Evolutionary conservation across 2,797 vertebrate genomes (phyloP).

Genomic region (Malacoctenus gilli): DNA sequence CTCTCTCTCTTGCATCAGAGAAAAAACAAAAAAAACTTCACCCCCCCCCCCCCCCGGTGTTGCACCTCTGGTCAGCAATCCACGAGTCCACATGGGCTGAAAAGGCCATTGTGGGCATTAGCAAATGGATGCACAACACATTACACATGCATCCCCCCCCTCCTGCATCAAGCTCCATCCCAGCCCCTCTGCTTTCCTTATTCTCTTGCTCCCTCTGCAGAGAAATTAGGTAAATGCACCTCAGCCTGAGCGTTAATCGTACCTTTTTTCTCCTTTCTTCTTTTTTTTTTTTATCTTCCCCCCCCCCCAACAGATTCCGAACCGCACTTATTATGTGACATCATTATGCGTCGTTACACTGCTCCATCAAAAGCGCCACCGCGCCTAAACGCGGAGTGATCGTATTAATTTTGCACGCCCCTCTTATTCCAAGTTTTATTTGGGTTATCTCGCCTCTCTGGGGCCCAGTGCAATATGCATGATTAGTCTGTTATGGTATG

Average conservation of each 20-base stretch:
- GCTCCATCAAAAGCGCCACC: background rate
- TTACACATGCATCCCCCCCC: conserved; percentile 9
- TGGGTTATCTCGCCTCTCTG: conserved; percentile 52
- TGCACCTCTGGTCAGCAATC: conserved; percentile 37
- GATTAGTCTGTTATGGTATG: conserved; percentile 46
- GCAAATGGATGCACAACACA: conserved; percentile 30
- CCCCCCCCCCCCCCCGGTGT: conserved; percentile 6
- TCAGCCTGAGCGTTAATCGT: conserved; percentile 7
- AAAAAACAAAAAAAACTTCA: no score
- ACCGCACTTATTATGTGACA: background rate
- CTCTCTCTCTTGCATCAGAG: no score
- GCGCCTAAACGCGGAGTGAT: background rate
- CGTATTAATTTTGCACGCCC: conserved; percentile 23
- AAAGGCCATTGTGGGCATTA: background rate
- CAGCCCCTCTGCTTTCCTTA: conserved; percentile 26
- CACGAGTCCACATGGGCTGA: conserved; percentile 14
- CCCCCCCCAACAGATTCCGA: background rate
- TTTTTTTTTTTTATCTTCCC: conserved; percentile 4
- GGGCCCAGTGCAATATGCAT: conserved; percentile 55
- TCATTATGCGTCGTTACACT: background rate
- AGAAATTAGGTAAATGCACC: conserved; percentile 56
- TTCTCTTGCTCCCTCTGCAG: conserved; percentile 79
- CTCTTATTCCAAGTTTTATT: conserved; percentile 43
- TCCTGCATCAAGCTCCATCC: background rate
- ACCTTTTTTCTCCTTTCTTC: conserved; percentile 1